Percentiles rank a stretch among this genome's conserved stretches.
phyloP scores from a whole-genome alignment of 1,140 invertebrate genomes.

The Mactra quadrangularis region DNA sequence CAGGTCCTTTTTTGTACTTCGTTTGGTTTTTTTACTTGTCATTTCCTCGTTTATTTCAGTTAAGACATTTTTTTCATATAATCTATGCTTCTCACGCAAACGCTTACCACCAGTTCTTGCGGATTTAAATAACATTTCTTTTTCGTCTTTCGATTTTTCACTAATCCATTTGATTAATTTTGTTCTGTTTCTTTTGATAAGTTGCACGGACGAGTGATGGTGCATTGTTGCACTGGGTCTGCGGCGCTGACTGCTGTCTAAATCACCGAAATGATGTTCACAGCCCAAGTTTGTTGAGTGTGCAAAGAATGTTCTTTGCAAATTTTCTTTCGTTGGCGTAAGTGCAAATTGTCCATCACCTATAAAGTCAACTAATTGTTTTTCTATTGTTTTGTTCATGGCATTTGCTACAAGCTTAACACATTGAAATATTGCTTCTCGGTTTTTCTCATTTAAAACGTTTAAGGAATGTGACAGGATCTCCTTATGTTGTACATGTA shows the following conservation, averaged over 20 bases:
- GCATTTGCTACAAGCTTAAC: not conserved
- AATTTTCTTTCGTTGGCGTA: not conserved
- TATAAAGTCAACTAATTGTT: slow-evolving; percentile 15
- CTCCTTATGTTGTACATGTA: too few relatives aligned
- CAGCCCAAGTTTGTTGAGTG: too few relatives aligned
- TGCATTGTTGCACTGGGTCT: slow-evolving; percentile 19
- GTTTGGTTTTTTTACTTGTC: too few relatives aligned
- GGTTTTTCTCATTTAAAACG: not conserved
- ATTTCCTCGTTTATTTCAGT: slow-evolving; percentile 4
- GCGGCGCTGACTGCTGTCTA: too few relatives aligned
- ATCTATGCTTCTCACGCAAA: too few relatives aligned
- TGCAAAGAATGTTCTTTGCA: slow-evolving; percentile 18
- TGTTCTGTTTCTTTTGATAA: slow-evolving; percentile 5
- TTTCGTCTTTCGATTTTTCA: too few relatives aligned
- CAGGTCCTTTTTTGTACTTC: not conserved
- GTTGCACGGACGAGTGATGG: slow-evolving; percentile 22
- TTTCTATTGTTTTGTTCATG: not conserved
- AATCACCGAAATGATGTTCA: too few relatives aligned
- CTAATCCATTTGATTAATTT: not conserved
- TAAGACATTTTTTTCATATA: not conserved
- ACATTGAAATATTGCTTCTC: not conserved
- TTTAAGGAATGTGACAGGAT: not conserved
- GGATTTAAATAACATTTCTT: too few relatives aligned
- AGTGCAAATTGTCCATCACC: too few relatives aligned
- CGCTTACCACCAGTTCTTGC: too few relatives aligned